A percentile compares a stretch with the other conserved stretches of the same genome.
phyloP scores from a whole-genome alignment of 2,113 vertebrate species.

The Aleadryas rufinucha region DNA sequence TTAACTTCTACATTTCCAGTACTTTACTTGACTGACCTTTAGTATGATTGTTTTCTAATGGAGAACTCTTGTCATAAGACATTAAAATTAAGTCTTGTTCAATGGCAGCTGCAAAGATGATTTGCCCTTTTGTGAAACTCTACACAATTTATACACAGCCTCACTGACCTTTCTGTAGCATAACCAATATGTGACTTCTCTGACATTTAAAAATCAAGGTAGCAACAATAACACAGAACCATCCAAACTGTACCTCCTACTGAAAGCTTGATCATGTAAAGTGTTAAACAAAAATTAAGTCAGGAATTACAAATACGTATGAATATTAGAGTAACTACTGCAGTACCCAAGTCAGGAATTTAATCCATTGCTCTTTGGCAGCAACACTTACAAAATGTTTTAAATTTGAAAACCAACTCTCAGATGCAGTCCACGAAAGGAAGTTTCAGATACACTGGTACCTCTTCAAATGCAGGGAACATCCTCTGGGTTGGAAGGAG shows the following conservation, averaged over 20 bases:
- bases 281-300: constrained; percentile 39
- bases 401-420: not conserved
- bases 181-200: constrained; percentile 11
- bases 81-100: constrained; percentile 41
- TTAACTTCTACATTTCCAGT: not conserved
- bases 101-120: constrained; percentile 33
- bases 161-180: constrained; percentile 47
- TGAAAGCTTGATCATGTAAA: not conserved
- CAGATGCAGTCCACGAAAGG: not conserved
- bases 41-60: constrained; percentile 27
- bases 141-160: constrained; percentile 15
- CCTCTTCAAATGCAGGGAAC: not conserved
- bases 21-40: constrained; percentile 21
- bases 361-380: not conserved
- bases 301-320: not conserved
- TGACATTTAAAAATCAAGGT: constrained; percentile 47
- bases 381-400: not conserved
- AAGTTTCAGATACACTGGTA: not conserved
- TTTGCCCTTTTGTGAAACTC: constrained; percentile 56
- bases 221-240: not conserved
- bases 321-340: not conserved
- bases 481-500: not conserved
- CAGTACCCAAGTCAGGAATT: not conserved
- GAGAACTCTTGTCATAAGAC: constrained; percentile 21
- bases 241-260: not conserved